Base-by-base conservation (phyloP, 2,888 invertebrate genomes). In the Hyalella azteca region DNA sequence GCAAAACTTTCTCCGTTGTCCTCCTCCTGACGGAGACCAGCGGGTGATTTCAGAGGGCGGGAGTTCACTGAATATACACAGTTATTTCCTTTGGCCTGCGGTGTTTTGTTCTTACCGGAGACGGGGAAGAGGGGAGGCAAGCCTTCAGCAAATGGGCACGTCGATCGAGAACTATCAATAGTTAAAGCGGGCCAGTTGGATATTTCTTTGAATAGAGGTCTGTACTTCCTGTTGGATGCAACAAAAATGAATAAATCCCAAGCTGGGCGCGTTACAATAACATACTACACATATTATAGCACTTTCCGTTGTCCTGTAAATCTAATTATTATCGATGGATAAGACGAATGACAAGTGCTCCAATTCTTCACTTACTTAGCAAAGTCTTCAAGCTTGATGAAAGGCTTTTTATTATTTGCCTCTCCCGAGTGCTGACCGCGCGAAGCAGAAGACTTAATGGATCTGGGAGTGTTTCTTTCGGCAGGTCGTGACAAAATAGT, bases 161-260 rank as follows among this genome's bases (percentile, higher is more conserved):
- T 54, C 48, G 78, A 80, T 15, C 73, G 77, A 40, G 78, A 79
- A 75, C 66, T 78, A 19, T 78, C 54, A 49, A 83, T 22, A 29
- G 81, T 81, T 3, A 83, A 66, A 41, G 76, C 77, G 19, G 83
- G 83, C 83, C 83, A 83, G 36, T 40, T 59, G 36, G 75, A 32
- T 36, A 83, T 45, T 45, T 83, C 83, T 77, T 83, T 83, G 60
- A 77, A 83, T 9, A 81, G 78, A 39, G 83, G 83, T 66, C 78
- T 75, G 79, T 80, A 80, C 73, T 81, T 73, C 59, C 83, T 83
- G 81, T 45, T n/a, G 75, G 49, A 50, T 0, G 73, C 3, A 75
- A 32, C 13, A 32, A 32, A 78, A 78, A 29, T 54, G n/a, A 15
- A 78, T 54, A 45, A 45, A 45, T 45, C 45, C 15, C 9, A 45